These are phyloP conservation scores for Mechanitis messenoides DNA, from an alignment of 2,888 invertebrate species.

Conservation along the genomic window DNA sequence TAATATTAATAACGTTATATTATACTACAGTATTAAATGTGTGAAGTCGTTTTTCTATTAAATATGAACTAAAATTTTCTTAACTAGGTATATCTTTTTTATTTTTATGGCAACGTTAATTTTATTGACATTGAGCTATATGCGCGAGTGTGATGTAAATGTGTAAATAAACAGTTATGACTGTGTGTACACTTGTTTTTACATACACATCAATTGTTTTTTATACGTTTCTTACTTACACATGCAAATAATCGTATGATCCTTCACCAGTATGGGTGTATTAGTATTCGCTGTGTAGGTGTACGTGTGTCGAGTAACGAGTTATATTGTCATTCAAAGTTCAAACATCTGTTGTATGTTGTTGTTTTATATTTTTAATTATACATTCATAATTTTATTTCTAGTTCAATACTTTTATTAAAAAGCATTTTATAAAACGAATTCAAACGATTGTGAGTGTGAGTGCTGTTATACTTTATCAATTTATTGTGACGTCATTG, in stretches of 20 bases:
- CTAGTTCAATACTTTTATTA: slow-evolving; percentile 21
- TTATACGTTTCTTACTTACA: slow-evolving; percentile 33
- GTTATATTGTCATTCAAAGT: slow-evolving; percentile 49
- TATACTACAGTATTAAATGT: too few relatives aligned
- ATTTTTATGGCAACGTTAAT: neutral
- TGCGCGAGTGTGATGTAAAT: neutral
- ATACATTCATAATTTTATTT: slow-evolving; percentile 40
- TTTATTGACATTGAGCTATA: slow-evolving; percentile 10
- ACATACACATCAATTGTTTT: slow-evolving; percentile 19
- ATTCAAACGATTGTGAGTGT: slow-evolving; percentile 41
- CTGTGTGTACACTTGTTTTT: slow-evolving; percentile 8
- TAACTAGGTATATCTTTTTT: too few relatives aligned
- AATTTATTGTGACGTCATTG: slow-evolving; percentile 77
- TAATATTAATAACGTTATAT: too few relatives aligned
- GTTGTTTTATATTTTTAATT: slow-evolving; percentile 66
- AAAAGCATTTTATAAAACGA: slow-evolving; percentile 32
- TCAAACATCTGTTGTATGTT: slow-evolving; percentile 71
- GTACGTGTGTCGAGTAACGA: slow-evolving; percentile 2
- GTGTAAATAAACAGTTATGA: slow-evolving; percentile 3
- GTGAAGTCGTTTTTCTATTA: too few relatives aligned
- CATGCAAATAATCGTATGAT: slow-evolving; percentile 34
- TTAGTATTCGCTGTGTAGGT: slow-evolving; percentile 1
- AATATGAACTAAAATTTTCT: too few relatives aligned
- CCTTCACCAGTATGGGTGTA: slow-evolving; percentile 19
- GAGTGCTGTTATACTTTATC: slow-evolving; percentile 56